Base-by-base conservation (phyloP, 2,888 invertebrate genomes). In the Sesia bembeciformis region DNA sequence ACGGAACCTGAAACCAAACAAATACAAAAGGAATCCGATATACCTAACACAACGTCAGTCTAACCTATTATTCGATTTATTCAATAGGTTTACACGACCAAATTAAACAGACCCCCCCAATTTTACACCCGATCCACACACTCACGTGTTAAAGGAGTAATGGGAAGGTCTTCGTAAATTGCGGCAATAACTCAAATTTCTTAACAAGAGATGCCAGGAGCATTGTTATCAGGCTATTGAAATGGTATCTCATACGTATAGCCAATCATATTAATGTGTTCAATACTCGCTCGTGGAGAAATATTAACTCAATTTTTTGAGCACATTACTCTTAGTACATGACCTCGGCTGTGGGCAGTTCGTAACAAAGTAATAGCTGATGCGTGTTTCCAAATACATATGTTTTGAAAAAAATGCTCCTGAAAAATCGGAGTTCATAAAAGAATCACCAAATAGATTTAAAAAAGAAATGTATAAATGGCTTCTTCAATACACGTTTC, bases 191-290 rank as follows among this genome's bases (percentile, higher is more conserved):
- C 46, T 63, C 61, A 58, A 55, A 57, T 60, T 63, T 56, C 53
- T 53, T 51, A 60, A 61, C 58, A 65, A 56, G 57, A 40, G 53
- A 43, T 60, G 66, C 64, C 63, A 58, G 52, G 54, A 53, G 58
- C 41, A 40, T 52, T 58, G 57, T 57, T 58, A 42, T 53, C 50
- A 39, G 39, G 7, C 50, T 50, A 39, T 50, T 50, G 39, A 50
- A 50, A 5, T 50, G 4, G 7, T 50, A 50, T 50, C 8, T 7
- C 50, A 39, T 23, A 23, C 23, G 23, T 23, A 23, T 23, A 23
- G 1, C 42, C 42, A 6, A 42, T 42, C 42, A 7, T 42, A 42
- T 42, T 6, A 42, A 42, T 7, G 42, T 6, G 23, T 2, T 42
- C 7, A 7, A 6, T 42, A 42, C 7, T 5, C 7, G 42, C 42